Evolutionary conservation across 2,888 invertebrate species (phyloP).

Genomic region (Xanthia togata): DNA sequence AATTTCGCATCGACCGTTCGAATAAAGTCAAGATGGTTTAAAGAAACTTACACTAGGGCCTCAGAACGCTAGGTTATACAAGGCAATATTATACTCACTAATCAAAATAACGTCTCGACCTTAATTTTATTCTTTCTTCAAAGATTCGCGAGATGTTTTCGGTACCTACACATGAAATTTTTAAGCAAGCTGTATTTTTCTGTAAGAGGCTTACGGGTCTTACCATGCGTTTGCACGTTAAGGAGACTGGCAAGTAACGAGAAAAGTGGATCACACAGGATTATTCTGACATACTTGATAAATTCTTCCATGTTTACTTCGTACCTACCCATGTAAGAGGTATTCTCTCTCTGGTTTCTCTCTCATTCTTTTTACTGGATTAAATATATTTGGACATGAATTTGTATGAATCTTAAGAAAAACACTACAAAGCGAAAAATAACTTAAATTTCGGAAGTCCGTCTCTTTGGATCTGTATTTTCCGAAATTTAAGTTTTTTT

Average conservation of each 20-base stretch:
- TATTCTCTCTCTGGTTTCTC: not conserved
- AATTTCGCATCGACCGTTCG: no score
- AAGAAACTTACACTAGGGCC: no score
- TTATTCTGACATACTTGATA: conserved; percentile 57
- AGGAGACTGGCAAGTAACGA: conserved; percentile 42
- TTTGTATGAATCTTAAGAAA: not conserved
- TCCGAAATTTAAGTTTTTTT: no score
- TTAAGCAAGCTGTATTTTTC: conserved; percentile 59
- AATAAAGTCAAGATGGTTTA: no score
- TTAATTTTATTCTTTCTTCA: conserved; percentile 9
- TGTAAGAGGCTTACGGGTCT: conserved; percentile 63
- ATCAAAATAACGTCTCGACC: not conserved
- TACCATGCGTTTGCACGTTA: conserved; percentile 48
- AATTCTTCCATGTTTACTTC: conserved; percentile 41
- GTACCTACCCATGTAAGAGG: conserved; percentile 2
- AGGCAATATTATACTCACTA: no score
- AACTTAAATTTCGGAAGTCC: no score
- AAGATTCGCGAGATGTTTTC: conserved; percentile 31
- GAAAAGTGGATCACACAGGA: conserved; percentile 64
- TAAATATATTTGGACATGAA: not conserved
- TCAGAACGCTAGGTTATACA: no score
- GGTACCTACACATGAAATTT: conserved; percentile 49
- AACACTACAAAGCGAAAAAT: no score
- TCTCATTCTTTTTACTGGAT: not conserved
- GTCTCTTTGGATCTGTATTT: no score